Base-by-base conservation (phyloP, 2,113 vertebrate species). In the Castor canadensis region DNA sequence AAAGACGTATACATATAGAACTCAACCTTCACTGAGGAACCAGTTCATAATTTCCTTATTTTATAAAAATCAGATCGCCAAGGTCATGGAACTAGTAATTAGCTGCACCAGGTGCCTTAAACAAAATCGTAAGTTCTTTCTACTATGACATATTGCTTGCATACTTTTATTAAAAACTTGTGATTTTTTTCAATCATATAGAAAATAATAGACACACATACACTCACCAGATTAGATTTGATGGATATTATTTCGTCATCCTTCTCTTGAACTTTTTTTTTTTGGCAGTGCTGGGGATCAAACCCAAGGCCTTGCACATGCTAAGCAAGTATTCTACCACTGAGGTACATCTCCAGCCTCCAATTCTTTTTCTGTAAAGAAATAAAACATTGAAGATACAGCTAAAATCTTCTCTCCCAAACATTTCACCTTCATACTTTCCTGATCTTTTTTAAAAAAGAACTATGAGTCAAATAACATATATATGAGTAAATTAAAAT, bases 41-140 rank as follows among this genome's bases (percentile, higher is more conserved):
- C 11, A 86, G 38, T 86, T 85, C 60, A 85, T 56, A 49, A 86
- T 72, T 84, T 95, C 24, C 49, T 92, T 79, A 89, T 95, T 76
- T n/a, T 76, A 54, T 64, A 52, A 88, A 91, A 89, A 32, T 45
- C 47, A 89, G 64, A 64, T 69, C 38, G 32, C 38, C 38, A 87
- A 87, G 54, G n/a, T 89, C 20, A 32, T 40, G 11, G 47, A 90
- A 60, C 17, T 45, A 85, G 72, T 85, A 38, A 96, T 86, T 19
- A 67, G 38, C 24, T 49, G 67, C 26, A 69, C 49, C 43, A 83
- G 54, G 8, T 66, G 15, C 73, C 19, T 95, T 28, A 73, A 83
- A 71, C 47, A 0, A 69, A 94, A 56, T 94, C 7, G n/a, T 38
- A 16, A 56, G 30, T 80, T 93, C 15, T 81, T 85, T 47, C 12